phyloP scores from a whole-genome alignment of 2,888 invertebrate genomes.

The Rhorus exstirpatorius region DNA sequence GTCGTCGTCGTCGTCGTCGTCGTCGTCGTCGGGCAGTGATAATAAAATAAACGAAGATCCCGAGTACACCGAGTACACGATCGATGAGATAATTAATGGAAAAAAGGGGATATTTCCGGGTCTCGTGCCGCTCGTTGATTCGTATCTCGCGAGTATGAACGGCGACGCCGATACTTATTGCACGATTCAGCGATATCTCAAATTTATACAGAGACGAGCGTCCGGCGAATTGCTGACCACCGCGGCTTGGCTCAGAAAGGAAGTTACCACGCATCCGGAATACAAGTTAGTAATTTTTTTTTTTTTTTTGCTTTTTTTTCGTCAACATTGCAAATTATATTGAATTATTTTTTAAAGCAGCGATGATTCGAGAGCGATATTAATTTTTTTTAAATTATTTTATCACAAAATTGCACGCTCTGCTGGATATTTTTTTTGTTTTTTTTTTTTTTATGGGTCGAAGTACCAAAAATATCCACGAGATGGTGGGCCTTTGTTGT shows the following conservation, averaged over 20 bases:
- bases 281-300: slow-evolving; percentile 91
- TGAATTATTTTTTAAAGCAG: too few species aligned
- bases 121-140: slow-evolving; percentile 96
- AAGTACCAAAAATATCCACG: neutral
- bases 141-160: slow-evolving; percentile 97
- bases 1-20: slow-evolving; percentile 84
- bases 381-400: too few species aligned
- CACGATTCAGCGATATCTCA: slow-evolving; percentile 98
- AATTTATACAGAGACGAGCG: slow-evolving; percentile 95
- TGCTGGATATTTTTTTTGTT: too few species aligned
- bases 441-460: neutral
- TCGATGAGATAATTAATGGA: slow-evolving; percentile 99
- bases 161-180: slow-evolving; percentile 99
- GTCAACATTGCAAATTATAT: neutral
- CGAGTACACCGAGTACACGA: slow-evolving; percentile 93
- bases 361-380: too few species aligned
- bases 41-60: slow-evolving; percentile 86
- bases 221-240: slow-evolving; percentile 97
- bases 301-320: neutral
- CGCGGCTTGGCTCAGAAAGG: slow-evolving; percentile 97
- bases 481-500: too few species aligned
- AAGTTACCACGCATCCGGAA: slow-evolving; percentile 94
- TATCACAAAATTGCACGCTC: too few species aligned
- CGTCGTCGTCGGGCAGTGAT: slow-evolving; percentile 87
- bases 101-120: slow-evolving; percentile 97